Conservation (phyloP, 2,113 vertebrate species). For the Cettia cetti region DNA sequence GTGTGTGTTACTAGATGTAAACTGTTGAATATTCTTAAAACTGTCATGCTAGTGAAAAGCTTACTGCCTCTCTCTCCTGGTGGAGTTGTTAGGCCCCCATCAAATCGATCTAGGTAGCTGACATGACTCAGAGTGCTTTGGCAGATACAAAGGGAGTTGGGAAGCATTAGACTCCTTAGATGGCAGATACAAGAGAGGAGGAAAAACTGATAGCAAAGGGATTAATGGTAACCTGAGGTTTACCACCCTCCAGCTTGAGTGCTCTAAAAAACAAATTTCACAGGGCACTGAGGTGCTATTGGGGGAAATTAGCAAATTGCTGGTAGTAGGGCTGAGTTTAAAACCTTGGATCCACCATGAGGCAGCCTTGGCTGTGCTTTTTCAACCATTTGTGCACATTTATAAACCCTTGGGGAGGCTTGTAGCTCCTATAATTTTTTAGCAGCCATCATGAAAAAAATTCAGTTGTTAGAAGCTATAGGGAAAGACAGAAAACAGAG, state of each 20-base stretch:
- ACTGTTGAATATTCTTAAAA: background rate
- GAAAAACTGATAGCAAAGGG: background rate
- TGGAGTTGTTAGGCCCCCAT: background rate
- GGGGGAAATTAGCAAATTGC: background rate
- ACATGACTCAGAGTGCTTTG: background rate
- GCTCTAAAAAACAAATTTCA: background rate
- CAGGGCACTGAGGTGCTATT: background rate
- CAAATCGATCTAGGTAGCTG: background rate
- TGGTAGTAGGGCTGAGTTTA: background rate
- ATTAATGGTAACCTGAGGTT: background rate
- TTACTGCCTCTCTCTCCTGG: background rate
- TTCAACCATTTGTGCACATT: background rate
- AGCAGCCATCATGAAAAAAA: background rate
- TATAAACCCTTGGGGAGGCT: background rate
- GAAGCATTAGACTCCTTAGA: background rate
- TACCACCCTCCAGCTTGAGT: background rate
- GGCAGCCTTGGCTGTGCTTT: background rate
- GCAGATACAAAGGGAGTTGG: background rate
- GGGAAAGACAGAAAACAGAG: background rate
- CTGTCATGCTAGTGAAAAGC: background rate
- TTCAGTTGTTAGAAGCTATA: background rate
- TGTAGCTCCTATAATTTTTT: background rate
- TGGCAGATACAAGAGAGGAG: background rate
- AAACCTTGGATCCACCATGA: background rate
- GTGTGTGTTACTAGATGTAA: background rate